Conservation (phyloP, 1,140 invertebrate species). For the Xylocopa sonorina region DNA sequence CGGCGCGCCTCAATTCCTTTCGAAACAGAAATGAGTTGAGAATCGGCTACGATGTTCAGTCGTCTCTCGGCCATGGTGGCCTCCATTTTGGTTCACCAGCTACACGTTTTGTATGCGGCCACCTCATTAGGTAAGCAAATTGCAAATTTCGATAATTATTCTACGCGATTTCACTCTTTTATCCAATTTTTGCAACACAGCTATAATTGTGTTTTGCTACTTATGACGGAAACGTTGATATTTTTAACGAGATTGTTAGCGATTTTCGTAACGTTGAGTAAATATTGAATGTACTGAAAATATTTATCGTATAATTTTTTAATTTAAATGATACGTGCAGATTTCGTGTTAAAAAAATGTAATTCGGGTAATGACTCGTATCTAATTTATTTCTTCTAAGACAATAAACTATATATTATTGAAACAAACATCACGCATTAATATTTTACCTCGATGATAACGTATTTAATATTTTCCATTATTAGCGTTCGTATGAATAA, state of each 20-base stretch:
- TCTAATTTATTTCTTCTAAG: too few relatives aligned
- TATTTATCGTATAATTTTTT: too few relatives aligned
- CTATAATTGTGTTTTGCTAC: neutral
- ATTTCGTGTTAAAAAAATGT: too few relatives aligned
- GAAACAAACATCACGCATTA: too few relatives aligned
- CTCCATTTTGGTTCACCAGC: constrained; percentile 76
- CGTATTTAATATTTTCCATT: too few relatives aligned
- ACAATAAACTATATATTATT: too few relatives aligned
- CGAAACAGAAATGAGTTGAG: constrained; percentile 78
- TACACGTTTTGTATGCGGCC: constrained; percentile 62
- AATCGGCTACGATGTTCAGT: constrained; percentile 76
- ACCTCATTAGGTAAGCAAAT: constrained; percentile 61
- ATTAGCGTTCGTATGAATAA: too few relatives aligned
- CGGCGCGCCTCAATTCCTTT: constrained; percentile 54
- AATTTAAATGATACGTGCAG: too few relatives aligned
- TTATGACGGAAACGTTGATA: neutral
- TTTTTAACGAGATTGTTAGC: neutral
- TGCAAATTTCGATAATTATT: neutral
- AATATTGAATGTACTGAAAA: too few relatives aligned
- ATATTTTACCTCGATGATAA: too few relatives aligned
- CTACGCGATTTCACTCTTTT: neutral
- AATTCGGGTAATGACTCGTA: too few relatives aligned
- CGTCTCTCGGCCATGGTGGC: constrained; percentile 78
- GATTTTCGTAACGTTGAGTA: neutral
- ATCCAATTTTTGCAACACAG: neutral